phyloP scores from a whole-genome alignment of 64 coral and sea anemone species.

The Stylophora pistillata region DNA sequence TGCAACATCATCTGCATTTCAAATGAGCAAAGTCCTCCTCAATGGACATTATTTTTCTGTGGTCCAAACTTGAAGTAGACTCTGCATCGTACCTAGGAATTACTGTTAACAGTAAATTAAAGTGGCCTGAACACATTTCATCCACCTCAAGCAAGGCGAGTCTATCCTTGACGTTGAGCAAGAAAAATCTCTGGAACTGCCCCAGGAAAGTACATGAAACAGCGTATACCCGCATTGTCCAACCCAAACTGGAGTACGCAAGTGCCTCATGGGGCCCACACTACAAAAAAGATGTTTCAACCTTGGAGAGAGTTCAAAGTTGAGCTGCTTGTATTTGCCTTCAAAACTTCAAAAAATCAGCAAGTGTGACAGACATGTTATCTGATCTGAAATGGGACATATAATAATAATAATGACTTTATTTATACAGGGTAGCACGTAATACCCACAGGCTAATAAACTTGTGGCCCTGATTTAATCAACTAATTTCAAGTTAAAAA shows the following conservation, averaged over 20 bases:
- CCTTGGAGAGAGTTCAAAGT: conserved; percentile 61
- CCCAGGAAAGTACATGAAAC: conserved; percentile 12
- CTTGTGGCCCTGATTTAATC: too few species aligned
- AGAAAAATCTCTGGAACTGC: conserved; percentile 54
- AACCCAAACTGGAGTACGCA: conserved; percentile 68
- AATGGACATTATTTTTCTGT: conserved; percentile 47
- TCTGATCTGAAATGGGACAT: conserved; percentile 47
- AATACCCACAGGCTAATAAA: too few species aligned
- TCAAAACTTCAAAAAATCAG: conserved; percentile 60
- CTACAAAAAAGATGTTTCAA: conserved; percentile 42
- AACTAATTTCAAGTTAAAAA: too few species aligned
- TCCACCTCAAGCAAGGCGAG: conserved; percentile 22
- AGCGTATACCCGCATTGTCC: conserved; percentile 49
- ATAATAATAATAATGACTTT: too few species aligned
- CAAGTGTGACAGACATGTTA: conserved; percentile 67
- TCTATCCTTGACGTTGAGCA: conserved; percentile 26
- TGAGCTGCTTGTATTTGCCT: conserved; percentile 52
- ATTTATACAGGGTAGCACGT: too few species aligned
- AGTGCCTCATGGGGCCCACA: conserved; percentile 56
- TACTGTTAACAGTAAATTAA: conserved; percentile 7
- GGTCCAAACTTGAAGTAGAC: conserved; percentile 43
- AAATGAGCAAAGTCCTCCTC: conserved; percentile 23
- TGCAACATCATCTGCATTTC: conserved; percentile 67
- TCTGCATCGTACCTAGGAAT: conserved; percentile 34
- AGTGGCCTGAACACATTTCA: conserved; percentile 52